Evolutionary conservation across 1,140 invertebrate species (phyloP).

Genomic region (Rhizoglyphus robini): DNA sequence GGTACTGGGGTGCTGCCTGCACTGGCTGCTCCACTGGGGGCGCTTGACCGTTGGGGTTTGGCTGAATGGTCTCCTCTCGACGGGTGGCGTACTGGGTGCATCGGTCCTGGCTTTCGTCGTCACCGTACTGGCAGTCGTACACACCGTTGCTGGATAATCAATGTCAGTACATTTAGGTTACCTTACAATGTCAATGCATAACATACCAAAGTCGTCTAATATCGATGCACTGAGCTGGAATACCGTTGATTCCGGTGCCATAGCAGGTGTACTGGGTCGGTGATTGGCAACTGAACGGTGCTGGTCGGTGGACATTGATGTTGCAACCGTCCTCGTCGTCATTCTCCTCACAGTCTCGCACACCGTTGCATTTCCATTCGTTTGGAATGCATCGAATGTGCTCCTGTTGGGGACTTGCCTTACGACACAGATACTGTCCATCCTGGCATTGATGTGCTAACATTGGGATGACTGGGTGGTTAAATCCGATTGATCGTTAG

Average conservation of each 20-base stretch:
- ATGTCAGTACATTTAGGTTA: background rate
- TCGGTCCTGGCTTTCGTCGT: slow-evolving; percentile 1
- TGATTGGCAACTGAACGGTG: background rate
- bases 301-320: background rate
- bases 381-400: slow-evolving; percentile 15
- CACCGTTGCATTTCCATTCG: slow-evolving; percentile 17
- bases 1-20: background rate
- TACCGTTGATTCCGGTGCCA: background rate
- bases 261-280: slow-evolving; percentile 9
- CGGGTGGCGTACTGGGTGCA: background rate
- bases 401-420: background rate
- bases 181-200: background rate
- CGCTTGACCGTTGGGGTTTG: no score
- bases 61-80: background rate
- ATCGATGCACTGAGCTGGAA: slow-evolving; percentile 9
- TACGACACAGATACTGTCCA: slow-evolving; percentile 1
- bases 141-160: background rate
- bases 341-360: slow-evolving; percentile 16
- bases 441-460: background rate
- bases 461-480: background rate
- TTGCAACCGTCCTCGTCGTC: slow-evolving; percentile 12
- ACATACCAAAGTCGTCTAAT: background rate
- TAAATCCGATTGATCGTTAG: background rate
- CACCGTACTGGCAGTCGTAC: slow-evolving; percentile 12
- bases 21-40: background rate